Evolutionary conservation across 1,140 invertebrate species (phyloP).

Genomic region (Dufourea novaeangliae): DNA sequence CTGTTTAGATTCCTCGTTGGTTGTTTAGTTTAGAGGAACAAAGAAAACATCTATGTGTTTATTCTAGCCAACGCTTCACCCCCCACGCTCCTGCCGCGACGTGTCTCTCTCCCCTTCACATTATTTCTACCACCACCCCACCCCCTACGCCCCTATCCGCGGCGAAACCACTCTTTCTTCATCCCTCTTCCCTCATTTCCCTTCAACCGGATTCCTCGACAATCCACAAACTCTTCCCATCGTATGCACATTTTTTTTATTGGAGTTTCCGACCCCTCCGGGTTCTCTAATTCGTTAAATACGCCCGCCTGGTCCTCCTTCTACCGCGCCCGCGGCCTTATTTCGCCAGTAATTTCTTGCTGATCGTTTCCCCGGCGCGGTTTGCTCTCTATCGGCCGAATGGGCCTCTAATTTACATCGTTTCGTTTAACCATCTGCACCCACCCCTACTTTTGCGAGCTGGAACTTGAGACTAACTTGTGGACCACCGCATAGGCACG

Average conservation of each 20-base stretch:
- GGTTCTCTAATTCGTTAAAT: conserved; percentile 46
- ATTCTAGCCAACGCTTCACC: conserved; percentile 83
- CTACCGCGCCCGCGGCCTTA: not conserved
- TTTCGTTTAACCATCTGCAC: not conserved
- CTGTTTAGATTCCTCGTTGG: conserved; percentile 84
- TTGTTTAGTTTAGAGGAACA: conserved; percentile 85
- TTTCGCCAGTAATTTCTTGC: conserved; percentile 7
- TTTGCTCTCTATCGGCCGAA: not conserved
- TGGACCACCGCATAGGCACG: too few species aligned
- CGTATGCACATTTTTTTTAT: conserved; percentile 44
- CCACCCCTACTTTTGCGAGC: not conserved
- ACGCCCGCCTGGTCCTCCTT: conserved; percentile 6
- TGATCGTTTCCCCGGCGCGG: not conserved
- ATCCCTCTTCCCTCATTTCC: conserved; percentile 62
- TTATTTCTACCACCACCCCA: conserved; percentile 50
- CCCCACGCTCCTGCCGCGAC: conserved; percentile 56
- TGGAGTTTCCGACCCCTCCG: conserved; percentile 26
- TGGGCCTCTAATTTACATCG: not conserved
- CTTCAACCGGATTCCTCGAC: conserved; percentile 46
- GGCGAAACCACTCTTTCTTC: conserved; percentile 59
- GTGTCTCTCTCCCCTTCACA: conserved; percentile 53
- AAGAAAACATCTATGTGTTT: conserved; percentile 85
- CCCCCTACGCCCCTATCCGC: too few species aligned
- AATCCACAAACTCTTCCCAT: conserved; percentile 48
- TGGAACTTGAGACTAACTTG: too few species aligned